These are phyloP conservation scores for Mionectes macconnelli DNA, from an alignment of 2,113 vertebrate species.

Conservation along the genomic window DNA sequence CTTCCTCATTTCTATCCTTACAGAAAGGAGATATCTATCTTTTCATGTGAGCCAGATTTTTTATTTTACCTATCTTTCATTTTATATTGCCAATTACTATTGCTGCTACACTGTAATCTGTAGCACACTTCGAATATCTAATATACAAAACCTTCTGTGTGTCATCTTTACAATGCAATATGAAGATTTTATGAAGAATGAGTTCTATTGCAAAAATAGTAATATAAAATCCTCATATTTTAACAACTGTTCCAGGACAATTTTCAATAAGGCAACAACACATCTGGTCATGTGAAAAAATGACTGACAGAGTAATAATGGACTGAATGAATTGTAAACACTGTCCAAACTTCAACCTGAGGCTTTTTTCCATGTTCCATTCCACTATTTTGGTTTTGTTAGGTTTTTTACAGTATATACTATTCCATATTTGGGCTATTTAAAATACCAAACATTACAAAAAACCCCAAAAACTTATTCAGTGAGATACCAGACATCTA, in stretches of 20 bases:
- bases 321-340: background rate
- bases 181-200: background rate
- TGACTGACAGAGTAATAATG: background rate
- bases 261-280: background rate
- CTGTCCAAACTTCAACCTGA: background rate
- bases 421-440: background rate
- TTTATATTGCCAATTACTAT: background rate
- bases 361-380: rapidly evolving
- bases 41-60: background rate
- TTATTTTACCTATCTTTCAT: background rate
- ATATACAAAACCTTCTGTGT: background rate
- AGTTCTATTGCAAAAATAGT: background rate
- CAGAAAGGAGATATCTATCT: background rate
- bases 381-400: background rate
- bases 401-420: background rate
- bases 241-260: background rate
- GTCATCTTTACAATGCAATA: background rate
- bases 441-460: background rate
- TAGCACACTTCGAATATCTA: background rate
- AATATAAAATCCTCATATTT: background rate
- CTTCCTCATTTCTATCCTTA: background rate
- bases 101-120: background rate
- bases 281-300: background rate
- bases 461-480: background rate
- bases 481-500: background rate